phyloP scores from a whole-genome alignment of 2,797 vertebrate genomes.

The Microctenopoma steveboyesi region DNA sequence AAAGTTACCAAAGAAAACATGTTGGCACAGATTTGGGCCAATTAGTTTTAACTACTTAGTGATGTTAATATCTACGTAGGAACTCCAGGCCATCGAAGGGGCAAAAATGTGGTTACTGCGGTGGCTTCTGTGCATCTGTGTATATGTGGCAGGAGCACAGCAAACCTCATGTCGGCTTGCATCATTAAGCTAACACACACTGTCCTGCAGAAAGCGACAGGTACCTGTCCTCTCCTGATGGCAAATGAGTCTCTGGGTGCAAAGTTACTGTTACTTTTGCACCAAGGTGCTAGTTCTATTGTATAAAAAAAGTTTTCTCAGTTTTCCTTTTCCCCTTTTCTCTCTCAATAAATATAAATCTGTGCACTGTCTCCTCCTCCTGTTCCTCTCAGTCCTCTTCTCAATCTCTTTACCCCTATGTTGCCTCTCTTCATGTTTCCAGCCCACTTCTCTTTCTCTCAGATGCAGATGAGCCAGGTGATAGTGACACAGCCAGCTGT shows the following conservation, averaged over 20 bases:
- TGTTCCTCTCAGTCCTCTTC: slow-evolving; percentile 9
- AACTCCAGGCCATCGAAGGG: neutral
- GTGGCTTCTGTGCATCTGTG: neutral
- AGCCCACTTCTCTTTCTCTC: slow-evolving; percentile 35
- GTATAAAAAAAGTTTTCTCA: no score
- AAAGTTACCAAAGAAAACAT: neutral
- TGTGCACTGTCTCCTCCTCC: neutral
- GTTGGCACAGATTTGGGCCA: neutral
- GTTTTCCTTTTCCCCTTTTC: slow-evolving; percentile 11
- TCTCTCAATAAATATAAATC: neutral
- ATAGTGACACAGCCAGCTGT: slow-evolving; percentile 80
- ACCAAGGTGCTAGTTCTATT: no score
- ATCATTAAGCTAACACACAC: neutral
- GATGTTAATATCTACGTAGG: neutral
- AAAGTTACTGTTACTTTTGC: no score
- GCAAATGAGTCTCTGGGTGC: neutral
- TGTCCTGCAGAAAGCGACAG: neutral
- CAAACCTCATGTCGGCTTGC: neutral
- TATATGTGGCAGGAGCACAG: neutral
- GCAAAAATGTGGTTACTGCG: neutral
- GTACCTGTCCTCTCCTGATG: neutral
- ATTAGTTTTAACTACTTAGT: neutral
- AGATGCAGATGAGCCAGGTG: slow-evolving; percentile 74
- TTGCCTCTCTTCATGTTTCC: slow-evolving; percentile 30
- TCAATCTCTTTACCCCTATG: slow-evolving; percentile 17